phyloP scores from a whole-genome alignment of 2,888 invertebrate species.

The Diarsia mendica region DNA sequence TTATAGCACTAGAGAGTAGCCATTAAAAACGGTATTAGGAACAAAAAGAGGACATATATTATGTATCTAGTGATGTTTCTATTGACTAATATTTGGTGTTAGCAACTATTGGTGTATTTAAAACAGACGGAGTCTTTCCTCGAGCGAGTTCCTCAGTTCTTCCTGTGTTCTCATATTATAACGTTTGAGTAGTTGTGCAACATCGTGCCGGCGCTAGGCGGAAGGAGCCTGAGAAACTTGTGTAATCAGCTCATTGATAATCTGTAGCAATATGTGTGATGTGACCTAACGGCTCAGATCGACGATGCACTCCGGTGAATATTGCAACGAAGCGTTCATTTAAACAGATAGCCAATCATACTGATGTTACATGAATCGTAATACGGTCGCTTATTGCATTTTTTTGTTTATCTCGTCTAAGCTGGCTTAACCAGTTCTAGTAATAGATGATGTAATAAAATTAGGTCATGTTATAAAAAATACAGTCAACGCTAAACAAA shows the following conservation, averaged over 20 bases:
- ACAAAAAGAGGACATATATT: constrained; percentile 15
- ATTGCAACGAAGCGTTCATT: constrained; percentile 28
- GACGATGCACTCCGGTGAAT: constrained; percentile 29
- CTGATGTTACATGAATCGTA: constrained; percentile 6
- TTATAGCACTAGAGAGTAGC: neutral
- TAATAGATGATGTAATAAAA: constrained; percentile 27
- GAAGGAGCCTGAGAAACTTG: constrained; percentile 59
- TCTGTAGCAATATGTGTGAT: constrained; percentile 52
- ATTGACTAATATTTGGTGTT: constrained; percentile 21
- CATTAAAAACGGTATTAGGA: constrained; percentile 31
- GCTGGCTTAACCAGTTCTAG: neutral
- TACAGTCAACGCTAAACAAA: constrained; percentile 11
- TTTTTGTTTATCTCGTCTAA: constrained; percentile 8
- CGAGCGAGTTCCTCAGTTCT: constrained; percentile 18
- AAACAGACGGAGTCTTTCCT: constrained; percentile 17
- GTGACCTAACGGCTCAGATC: constrained; percentile 46
- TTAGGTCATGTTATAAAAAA: constrained; percentile 44
- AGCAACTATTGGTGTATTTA: constrained; percentile 5
- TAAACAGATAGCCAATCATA: constrained; percentile 20
- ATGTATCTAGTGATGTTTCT: constrained; percentile 1
- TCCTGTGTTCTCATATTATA: constrained; percentile 42
- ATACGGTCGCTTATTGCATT: neutral
- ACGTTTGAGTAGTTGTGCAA: constrained; percentile 41
- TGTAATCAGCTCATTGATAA: constrained; percentile 61
- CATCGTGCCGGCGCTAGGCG: constrained; percentile 44